Evolutionary conservation across 2,113 vertebrate species (phyloP).

Genomic region (Myodes glareolus): DNA sequence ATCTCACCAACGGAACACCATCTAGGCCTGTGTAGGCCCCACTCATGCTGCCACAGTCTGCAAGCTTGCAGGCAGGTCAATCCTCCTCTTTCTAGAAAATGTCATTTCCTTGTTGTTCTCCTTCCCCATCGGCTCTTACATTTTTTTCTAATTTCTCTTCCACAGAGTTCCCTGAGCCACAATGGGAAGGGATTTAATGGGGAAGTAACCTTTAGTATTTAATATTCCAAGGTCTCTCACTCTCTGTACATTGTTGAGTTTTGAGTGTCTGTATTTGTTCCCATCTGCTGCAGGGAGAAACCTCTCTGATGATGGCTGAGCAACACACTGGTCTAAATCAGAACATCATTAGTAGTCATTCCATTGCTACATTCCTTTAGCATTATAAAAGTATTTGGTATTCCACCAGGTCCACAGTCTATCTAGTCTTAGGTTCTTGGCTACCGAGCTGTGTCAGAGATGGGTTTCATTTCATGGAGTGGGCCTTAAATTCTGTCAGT

Average conservation of each 20-base stretch:
- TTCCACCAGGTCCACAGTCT: too few species aligned
- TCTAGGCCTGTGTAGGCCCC: not conserved
- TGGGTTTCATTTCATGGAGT: not conserved
- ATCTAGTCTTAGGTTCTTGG: not conserved
- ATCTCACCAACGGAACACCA: not conserved
- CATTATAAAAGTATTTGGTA: not conserved
- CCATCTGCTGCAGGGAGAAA: too few species aligned
- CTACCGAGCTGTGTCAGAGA: accelerated
- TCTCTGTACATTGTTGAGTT: not conserved
- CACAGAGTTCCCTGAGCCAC: not conserved
- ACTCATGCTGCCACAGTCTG: not conserved
- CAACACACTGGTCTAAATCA: not conserved
- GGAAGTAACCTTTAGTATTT: too few species aligned
- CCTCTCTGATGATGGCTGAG: not conserved
- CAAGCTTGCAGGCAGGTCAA: not conserved
- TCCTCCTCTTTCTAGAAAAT: not conserved
- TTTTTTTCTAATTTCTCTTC: not conserved
- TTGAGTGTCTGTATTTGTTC: not conserved
- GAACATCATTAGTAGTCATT: not conserved
- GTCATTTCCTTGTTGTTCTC: not conserved
- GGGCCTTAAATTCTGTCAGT: not conserved
- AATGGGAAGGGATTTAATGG: not conserved
- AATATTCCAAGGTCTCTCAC: not conserved
- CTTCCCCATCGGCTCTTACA: too few species aligned
- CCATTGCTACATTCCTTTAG: not conserved